phyloP scores from a whole-genome alignment of 2,113 vertebrate genomes.

The Odontophorus gujanensis region DNA sequence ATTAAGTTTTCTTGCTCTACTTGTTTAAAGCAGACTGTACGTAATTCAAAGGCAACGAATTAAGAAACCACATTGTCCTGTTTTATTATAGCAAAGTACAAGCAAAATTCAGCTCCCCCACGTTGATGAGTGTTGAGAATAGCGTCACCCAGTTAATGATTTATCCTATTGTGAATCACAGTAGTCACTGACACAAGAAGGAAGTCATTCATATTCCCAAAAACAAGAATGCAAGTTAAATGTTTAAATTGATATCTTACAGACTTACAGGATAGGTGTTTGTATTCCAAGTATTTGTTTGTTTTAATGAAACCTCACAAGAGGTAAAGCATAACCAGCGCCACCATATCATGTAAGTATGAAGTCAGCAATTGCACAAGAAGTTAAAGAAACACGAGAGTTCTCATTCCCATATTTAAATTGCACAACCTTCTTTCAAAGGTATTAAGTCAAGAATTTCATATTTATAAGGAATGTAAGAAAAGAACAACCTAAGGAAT shows the following conservation, averaged over 20 bases:
- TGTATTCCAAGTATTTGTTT: not conserved
- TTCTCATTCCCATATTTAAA: not conserved
- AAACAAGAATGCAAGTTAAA: not conserved
- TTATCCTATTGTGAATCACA: not conserved
- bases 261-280: fast-evolving
- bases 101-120: not conserved
- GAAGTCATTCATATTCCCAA: not conserved
- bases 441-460: not conserved
- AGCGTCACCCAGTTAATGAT: not conserved
- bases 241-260: not conserved
- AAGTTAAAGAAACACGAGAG: not conserved
- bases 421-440: not conserved
- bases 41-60: not conserved
- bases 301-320: not conserved
- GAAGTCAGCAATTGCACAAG: not conserved
- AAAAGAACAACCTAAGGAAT: not conserved
- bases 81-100: not conserved
- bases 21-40: not conserved
- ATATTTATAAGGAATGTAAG: not conserved
- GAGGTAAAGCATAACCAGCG: not conserved
- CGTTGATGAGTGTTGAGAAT: not conserved
- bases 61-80: not conserved
- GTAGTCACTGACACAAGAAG: not conserved
- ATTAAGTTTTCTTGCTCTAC: not conserved
- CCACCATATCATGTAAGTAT: not conserved